Conservation (phyloP, 92 coral and sea anemone genomes). For the Phenganax subtilis region DNA sequence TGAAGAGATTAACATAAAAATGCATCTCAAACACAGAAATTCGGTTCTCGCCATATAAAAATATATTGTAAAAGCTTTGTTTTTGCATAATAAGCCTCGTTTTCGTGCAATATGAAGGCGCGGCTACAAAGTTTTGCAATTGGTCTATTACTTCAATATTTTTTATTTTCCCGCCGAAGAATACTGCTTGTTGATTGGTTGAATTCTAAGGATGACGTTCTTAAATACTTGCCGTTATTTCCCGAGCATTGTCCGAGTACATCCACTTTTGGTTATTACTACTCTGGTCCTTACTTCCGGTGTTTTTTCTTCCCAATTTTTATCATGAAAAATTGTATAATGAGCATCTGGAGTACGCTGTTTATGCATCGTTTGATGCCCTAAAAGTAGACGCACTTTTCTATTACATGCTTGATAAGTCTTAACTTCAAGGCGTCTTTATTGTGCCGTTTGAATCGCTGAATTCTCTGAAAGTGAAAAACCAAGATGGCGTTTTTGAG, state of each 20-base stretch:
- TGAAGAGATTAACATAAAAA: too few species aligned
- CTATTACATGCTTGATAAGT: not conserved
- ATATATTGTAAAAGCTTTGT: too few species aligned
- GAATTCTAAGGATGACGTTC: too few species aligned
- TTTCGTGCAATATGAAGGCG: too few species aligned
- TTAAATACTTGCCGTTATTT: not conserved
- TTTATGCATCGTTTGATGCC: constrained; percentile 6
- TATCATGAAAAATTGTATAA: constrained; percentile 9
- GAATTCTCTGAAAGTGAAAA: not conserved
- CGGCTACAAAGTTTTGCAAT: too few species aligned
- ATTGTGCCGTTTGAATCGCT: not conserved
- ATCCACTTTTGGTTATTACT: not conserved
- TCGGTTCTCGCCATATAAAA: too few species aligned
- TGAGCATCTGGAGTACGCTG: constrained; percentile 30
- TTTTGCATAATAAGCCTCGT: too few species aligned
- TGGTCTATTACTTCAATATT: too few species aligned
- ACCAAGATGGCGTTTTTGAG: constrained; percentile 37
- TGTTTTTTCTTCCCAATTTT: not conserved
- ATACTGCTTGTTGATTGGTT: too few species aligned
- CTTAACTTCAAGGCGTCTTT: not conserved
- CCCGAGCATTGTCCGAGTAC: not conserved
- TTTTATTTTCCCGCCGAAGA: too few species aligned
- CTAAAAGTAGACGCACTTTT: constrained; percentile 15
- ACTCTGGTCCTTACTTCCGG: too few species aligned
- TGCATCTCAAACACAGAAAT: too few species aligned